These are phyloP conservation scores for Dicrurus megarhynchus DNA, from an alignment of 2,113 vertebrate genomes.

Conservation along the genomic window DNA sequence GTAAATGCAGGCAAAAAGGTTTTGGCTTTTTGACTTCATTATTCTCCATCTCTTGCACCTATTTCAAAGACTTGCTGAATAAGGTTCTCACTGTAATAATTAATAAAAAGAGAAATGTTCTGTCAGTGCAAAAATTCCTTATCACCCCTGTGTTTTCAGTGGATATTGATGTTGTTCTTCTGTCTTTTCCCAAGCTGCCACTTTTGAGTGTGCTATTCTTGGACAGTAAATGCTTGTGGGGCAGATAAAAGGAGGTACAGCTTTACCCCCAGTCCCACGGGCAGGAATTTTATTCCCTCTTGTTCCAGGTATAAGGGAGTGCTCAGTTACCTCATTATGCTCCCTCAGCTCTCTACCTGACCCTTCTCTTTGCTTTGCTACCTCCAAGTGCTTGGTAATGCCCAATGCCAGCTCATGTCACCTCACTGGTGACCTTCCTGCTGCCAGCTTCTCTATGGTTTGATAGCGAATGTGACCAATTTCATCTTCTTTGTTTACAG, in stretches of 20 bases:
- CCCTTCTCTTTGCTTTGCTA: not conserved
- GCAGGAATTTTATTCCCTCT: not conserved
- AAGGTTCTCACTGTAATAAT: not conserved
- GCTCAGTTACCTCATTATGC: not conserved
- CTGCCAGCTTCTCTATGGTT: not conserved
- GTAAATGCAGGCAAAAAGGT: not conserved
- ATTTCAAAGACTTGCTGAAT: not conserved
- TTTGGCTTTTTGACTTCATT: not conserved
- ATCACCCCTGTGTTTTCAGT: not conserved
- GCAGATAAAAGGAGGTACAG: not conserved
- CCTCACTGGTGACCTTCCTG: not conserved
- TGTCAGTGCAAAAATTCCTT: not conserved
- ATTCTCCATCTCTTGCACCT: not conserved
- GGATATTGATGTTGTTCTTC: not conserved
- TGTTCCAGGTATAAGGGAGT: not conserved
- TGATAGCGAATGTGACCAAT: accelerated
- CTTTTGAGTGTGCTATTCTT: accelerated
- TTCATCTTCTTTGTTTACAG: not conserved
- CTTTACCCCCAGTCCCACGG: not conserved
- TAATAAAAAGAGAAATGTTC: not conserved
- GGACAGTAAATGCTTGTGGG: not conserved
- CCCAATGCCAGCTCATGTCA: not conserved
- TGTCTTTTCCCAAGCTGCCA: not conserved
- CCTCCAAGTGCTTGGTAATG: not conserved
- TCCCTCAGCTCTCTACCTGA: not conserved